These are phyloP conservation scores for Menidia beryllina DNA, from an alignment of 2,113 vertebrate genomes.

Conservation along the genomic window DNA sequence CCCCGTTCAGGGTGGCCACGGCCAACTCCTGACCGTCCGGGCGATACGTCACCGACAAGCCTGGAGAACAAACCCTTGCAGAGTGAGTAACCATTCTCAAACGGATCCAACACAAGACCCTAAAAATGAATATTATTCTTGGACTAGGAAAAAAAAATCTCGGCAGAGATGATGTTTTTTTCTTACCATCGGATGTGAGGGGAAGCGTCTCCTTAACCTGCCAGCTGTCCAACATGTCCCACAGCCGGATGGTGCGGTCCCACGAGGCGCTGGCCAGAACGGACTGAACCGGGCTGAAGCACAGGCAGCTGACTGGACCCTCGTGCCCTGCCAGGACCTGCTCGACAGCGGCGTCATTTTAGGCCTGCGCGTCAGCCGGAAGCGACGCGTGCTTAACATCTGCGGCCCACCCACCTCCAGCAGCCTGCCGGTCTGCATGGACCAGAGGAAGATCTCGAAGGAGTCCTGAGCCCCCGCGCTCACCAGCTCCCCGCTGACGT, in stretches of 20 bases:
- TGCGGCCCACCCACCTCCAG: slow-evolving; percentile 84
- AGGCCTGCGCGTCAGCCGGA: not conserved
- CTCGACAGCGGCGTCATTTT: not conserved
- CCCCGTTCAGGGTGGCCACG: slow-evolving; percentile 89
- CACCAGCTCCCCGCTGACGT: slow-evolving; percentile 92
- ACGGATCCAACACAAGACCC: not conserved
- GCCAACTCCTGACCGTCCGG: slow-evolving; percentile 93
- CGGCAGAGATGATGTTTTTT: slow-evolving; percentile 12
- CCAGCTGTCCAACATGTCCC: slow-evolving; percentile 99
- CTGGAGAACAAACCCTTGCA: slow-evolving; percentile 66
- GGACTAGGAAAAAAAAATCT: not conserved
- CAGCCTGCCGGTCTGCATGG: slow-evolving; percentile 95
- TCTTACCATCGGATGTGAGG: slow-evolving; percentile 89
- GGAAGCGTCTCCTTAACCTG: slow-evolving; percentile 89
- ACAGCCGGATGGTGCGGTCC: slow-evolving; percentile 92
- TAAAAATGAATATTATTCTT: not conserved
- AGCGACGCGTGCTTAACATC: no score
- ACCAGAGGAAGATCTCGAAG: slow-evolving; percentile 98
- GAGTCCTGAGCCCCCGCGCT: slow-evolving; percentile 95
- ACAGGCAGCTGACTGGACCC: slow-evolving; percentile 91
- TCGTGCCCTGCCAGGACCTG: slow-evolving; percentile 94
- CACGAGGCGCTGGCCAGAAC: slow-evolving; percentile 94
- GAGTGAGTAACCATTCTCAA: not conserved
- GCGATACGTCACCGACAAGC: slow-evolving; percentile 87
- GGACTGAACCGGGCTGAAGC: slow-evolving; percentile 90